Percentiles rank a stretch among this genome's conserved stretches.
Conservation (phyloP, 23 tunicate genomes). For the Corella eumyota region DNA sequence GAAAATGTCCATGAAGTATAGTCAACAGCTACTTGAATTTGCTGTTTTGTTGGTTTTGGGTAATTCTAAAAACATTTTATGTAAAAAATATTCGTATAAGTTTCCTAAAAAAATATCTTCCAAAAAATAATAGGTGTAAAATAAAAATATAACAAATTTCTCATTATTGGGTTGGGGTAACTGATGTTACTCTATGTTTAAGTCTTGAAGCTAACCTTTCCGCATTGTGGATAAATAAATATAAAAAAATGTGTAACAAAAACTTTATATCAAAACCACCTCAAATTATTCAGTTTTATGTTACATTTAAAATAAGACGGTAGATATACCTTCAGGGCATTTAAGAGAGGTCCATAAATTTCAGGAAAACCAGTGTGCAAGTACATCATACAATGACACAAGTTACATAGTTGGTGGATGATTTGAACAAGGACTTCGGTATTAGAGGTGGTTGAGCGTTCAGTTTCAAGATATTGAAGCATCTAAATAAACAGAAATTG, state of each 20-base stretch:
- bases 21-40: slow-evolving; percentile 4
- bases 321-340: slow-evolving; percentile 24
- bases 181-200: no score
- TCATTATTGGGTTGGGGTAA: no score
- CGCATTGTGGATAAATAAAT: no score
- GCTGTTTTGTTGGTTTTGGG: slow-evolving; percentile 19
- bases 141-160: no score
- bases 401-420: slow-evolving; percentile 15
- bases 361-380: slow-evolving; percentile 59
- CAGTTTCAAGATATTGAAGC: slow-evolving; percentile 9
- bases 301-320: no score
- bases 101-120: no score
- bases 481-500: no score
- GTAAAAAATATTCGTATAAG: no score
- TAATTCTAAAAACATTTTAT: slow-evolving; percentile 14
- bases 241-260: not conserved
- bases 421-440: not conserved
- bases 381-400: slow-evolving; percentile 50
- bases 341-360: slow-evolving; percentile 23
- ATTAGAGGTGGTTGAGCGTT: no score
- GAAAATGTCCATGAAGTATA: not conserved
- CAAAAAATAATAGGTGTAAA: no score
- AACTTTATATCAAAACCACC: not conserved
- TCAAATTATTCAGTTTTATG: not conserved
- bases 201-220: no score